Evolutionary conservation across 2,797 vertebrate genomes (phyloP), one percentile per base, ranked within the genome.

Genomic region (Taenioides sp.): DNA sequence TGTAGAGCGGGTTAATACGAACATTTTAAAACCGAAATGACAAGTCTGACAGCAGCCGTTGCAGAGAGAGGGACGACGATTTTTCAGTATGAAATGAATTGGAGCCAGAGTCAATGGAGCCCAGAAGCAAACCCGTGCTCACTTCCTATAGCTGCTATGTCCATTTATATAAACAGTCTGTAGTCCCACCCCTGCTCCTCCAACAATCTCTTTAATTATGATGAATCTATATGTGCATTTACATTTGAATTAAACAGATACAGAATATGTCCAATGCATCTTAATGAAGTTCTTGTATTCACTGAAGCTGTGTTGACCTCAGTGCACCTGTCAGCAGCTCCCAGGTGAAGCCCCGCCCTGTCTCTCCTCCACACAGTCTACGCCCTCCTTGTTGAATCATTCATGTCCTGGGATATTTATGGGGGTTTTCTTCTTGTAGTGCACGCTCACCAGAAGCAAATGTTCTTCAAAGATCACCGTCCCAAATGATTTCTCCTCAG

Each of bases 351-450:
- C 18, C 18, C 65, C 72, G 5, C 52, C 10, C 70, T 40, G 28
- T 66, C 10, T 43, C 20, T 57, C 52, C 23, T 69, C 69, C 57
- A 40, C 50, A 18, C 57, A 5, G 28, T 62, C 65, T 16, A 1
- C 50, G n/a, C 20, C 9, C 16, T 17, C 70, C 47, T 73, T 74
- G 78, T 68, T 90, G 72, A 90, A 90, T 88, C 84, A 86, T 89
- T 90, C 69, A 89, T 86, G 77, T 72, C 69, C 61, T 4, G 23
- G 40, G 74, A 71, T 86, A 87, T 82, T 87, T 87, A 85, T 85
- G 76, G 79, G 84, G 57, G 57, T 75, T 61, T 67, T 65, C 72
- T 60, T 70, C 72, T 77, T 74, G 60, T 40, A 22, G 10, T 74
- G 65, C 59, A 28, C 58, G 1, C 66, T 74, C 70, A 57, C 27